A percentile compares a stretch with the other conserved stretches of the same genome.
Conservation (phyloP, 2,113 vertebrate genomes). For the Oceanodroma tethys region DNA sequence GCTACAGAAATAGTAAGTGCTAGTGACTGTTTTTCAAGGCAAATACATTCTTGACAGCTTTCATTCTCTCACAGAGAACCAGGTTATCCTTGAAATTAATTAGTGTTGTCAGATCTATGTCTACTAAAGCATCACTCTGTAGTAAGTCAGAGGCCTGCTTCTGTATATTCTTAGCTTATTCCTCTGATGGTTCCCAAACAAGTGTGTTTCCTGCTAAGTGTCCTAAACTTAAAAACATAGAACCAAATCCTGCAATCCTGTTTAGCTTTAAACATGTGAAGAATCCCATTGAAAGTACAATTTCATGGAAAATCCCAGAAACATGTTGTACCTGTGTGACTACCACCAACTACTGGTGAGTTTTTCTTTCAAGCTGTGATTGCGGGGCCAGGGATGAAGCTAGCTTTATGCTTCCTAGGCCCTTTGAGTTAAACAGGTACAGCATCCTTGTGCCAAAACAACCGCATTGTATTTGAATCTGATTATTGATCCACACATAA, state of each 20-base stretch:
- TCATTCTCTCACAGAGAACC: background rate
- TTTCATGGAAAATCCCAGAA: background rate
- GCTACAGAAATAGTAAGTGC: background rate
- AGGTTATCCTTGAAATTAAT: background rate
- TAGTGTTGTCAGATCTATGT: background rate
- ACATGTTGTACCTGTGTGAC: background rate
- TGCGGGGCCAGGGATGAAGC: background rate
- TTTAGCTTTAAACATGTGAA: background rate
- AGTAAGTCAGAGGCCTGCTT: background rate
- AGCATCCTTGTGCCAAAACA: background rate
- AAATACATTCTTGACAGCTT: background rate
- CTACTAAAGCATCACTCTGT: background rate
- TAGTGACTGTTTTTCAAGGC: background rate
- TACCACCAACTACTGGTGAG: background rate
- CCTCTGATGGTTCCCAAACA: background rate
- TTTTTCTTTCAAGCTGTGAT: background rate
- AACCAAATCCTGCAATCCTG: background rate
- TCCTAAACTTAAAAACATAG: background rate
- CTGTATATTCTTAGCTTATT: background rate
- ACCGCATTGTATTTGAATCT: background rate
- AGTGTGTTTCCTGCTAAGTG: background rate
- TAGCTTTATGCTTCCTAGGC: background rate
- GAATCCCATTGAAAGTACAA: background rate
- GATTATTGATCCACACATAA: background rate
- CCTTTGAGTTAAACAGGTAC: background rate